Base-by-base conservation (phyloP, 2,113 vertebrate genomes). In the Crotalus viridis region DNA sequence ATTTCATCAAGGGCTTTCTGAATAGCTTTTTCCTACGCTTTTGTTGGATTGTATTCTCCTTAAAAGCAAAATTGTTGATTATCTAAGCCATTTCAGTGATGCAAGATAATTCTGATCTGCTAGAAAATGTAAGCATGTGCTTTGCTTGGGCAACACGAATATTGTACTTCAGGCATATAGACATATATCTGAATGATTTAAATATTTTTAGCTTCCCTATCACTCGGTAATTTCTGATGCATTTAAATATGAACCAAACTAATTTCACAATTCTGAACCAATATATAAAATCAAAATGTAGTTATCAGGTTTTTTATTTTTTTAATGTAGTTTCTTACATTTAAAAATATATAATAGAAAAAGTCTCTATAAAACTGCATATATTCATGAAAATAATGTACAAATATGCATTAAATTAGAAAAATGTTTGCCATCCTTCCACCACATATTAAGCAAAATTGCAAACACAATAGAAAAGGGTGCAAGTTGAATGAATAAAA, bases 1-100 rank as follows among this genome's bases (percentile, higher is more conserved):
- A 46, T 95, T 96, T 97, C 87, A 17, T 96, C 93, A 95, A 93
- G 92, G 89, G 90, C 85, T 94, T 96, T 95, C 89, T 93, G 54
- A 86, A 87, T 94, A 93, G 89, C 94, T 93, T 94, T 93, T 89
- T 95, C 93, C 85, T n/a, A n/a, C n/a, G n/a, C n/a, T n/a, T n/a
- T n/a, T n/a, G n/a, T 43, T 95, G 90, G 94, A 93, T 89, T 52
- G 89, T 87, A 87, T 17, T 54, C n/a, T 92, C 94, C 92, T 96
- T 87, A 93, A 94, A 97, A 92, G 92, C 85, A 94, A 95, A 96
- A 91, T 95, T 15, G 91, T 94, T 96, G 92, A 91, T 33, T 91
- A 95, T 95, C 87, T 88, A 94, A 85, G 56, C 57, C 57, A 93
- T 61, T 69, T 86, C 74, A 64, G 48, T 92, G 21, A 88, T 85